Conservation (phyloP, 2,888 invertebrate species). For the Phortica okadai region DNA sequence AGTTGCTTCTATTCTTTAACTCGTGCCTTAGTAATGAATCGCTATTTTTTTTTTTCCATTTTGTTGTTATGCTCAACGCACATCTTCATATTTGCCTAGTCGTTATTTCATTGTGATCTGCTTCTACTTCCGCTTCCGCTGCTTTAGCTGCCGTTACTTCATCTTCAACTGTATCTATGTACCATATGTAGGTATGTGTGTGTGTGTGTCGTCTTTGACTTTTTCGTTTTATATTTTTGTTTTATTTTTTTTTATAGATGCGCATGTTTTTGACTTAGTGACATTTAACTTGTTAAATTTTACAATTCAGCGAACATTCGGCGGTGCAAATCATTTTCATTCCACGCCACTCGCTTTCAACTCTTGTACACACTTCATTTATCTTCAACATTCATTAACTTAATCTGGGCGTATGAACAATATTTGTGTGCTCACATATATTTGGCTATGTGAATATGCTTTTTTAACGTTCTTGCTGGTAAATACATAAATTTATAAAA, state of each 20-base stretch:
- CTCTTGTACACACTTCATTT: conserved; percentile 41
- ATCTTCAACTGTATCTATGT: neutral
- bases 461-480: neutral
- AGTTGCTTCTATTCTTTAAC: neutral
- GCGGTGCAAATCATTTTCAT: conserved; percentile 17
- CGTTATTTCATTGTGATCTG: no score
- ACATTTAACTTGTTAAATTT: conserved; percentile 60
- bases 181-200: conserved; percentile 1
- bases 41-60: no score
- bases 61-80: no score
- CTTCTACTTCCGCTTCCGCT: no score
- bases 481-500: no score
- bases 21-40: no score
- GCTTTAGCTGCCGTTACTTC: conserved; percentile 43
- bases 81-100: no score
- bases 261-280: conserved; percentile 54
- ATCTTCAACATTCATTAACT: conserved; percentile 16
- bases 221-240: neutral
- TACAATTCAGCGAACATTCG: conserved; percentile 71
- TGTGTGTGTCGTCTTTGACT: conserved; percentile 13
- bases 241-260: neutral
- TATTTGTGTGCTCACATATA: no score
- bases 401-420: neutral
- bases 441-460: neutral
- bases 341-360: neutral